These are phyloP conservation scores for Xestia sexstrigata DNA, from an alignment of 2,888 invertebrate genomes.

Conservation along the genomic window DNA sequence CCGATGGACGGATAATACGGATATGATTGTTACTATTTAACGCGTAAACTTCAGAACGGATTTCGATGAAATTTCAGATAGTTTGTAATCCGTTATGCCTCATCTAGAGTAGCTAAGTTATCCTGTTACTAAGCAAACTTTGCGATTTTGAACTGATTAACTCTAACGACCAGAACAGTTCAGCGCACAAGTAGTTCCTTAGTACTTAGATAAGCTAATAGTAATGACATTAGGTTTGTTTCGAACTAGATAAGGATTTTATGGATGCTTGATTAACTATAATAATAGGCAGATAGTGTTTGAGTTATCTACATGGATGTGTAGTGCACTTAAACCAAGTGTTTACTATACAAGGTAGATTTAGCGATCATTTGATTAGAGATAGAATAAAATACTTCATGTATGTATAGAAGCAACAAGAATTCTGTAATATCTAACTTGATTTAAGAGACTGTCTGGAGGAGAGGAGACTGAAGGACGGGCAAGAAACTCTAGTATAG, in stretches of 20 bases:
- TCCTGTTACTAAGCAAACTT: slow-evolving; percentile 20
- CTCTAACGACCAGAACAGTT: background rate
- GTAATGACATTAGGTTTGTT: slow-evolving; percentile 15
- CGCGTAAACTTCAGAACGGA: background rate
- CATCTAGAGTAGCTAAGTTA: background rate
- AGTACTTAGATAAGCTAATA: slow-evolving; percentile 27
- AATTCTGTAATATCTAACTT: background rate
- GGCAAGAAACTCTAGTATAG: background rate
- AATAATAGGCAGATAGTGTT: background rate
- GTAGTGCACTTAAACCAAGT: background rate
- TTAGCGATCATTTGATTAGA: background rate
- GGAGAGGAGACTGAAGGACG: too few species aligned
- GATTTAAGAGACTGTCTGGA: background rate
- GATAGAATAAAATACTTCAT: too few species aligned
- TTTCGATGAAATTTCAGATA: background rate
- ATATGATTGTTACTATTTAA: background rate
- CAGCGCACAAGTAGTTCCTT: slow-evolving; percentile 12
- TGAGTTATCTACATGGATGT: slow-evolving; percentile 5
- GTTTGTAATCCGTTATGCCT: background rate
- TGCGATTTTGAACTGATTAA: slow-evolving; percentile 8
- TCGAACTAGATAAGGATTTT: slow-evolving; percentile 7
- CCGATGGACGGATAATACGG: too few species aligned
- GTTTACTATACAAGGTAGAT: background rate
- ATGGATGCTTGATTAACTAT: slow-evolving; percentile 7
- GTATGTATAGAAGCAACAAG: background rate